Percentiles rank a stretch among this genome's conserved stretches.
Evolutionary conservation across 2,888 invertebrate genomes (phyloP).

Genomic region (Teinopalpus imperialis): DNA sequence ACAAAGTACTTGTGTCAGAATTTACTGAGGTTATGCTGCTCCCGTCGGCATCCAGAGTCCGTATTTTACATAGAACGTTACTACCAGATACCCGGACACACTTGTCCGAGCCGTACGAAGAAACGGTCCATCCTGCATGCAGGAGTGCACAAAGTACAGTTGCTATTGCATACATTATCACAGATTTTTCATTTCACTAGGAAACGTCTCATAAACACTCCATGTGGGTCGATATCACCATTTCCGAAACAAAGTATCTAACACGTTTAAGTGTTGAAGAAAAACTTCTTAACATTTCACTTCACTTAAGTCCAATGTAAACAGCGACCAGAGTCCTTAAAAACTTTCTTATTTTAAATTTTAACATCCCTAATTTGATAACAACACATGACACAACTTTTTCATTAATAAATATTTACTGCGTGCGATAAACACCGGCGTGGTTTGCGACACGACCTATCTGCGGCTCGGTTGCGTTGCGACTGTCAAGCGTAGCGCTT

Average conservation of each 20-base stretch:
- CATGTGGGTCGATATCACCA: constrained; percentile 81
- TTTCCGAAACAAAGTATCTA: constrained; percentile 80
- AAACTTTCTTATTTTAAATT: constrained; percentile 41
- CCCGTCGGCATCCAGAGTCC: constrained; percentile 86
- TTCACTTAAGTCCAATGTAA: constrained; percentile 62
- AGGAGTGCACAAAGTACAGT: constrained; percentile 77
- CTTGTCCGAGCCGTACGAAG: constrained; percentile 77
- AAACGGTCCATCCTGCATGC: constrained; percentile 78
- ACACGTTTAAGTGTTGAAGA: constrained; percentile 66
- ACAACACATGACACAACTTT: constrained; percentile 35
- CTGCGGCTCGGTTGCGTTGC: constrained; percentile 68
- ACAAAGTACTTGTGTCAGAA: constrained; percentile 87
- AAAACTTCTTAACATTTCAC: constrained; percentile 77
- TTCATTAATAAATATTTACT: constrained; percentile 70
- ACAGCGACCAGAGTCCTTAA: constrained; percentile 43
- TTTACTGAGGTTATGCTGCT: constrained; percentile 83
- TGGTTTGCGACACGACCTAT: constrained; percentile 55
- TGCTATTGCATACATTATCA: constrained; percentile 75
- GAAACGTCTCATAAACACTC: constrained; percentile 80
- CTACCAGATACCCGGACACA: constrained; percentile 73
- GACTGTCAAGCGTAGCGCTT: constrained; percentile 69
- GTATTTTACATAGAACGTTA: constrained; percentile 85
- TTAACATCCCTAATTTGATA: not conserved
- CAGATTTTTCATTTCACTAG: constrained; percentile 79
- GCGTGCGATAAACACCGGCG: constrained; percentile 63